Evolutionary conservation across 2,113 vertebrate species (phyloP), one percentile per base, ranked within the genome.

Genomic region (Calidris pugnax): DNA sequence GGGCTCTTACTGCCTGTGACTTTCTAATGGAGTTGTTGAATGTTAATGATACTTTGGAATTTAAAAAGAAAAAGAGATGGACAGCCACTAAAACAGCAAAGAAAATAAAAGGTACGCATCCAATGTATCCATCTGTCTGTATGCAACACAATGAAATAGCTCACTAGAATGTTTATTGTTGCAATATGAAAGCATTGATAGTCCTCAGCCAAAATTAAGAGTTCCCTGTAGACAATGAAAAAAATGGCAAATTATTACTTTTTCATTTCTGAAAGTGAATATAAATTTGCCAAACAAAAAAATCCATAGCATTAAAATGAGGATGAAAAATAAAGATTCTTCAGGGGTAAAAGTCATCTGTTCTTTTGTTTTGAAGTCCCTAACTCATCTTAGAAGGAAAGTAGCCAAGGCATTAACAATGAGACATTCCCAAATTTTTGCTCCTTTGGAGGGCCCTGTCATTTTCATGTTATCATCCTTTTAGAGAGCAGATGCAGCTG

Each of bases 21-120:
- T 95, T 94, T 95, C 87, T 94, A 94, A 93, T 96, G 85, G 87
- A 92, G 93, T 86, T 94, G 94, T 95, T 96, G 95, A 95, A 97
- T 95, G 91, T 93, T 93, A 91, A 96, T 68, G 91, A 89, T 95
- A 93, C 86, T 89, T 86, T 56, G 60, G 76, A 95, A 95, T 89
- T 89, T 84, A 94, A 85, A 95, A 93, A 88, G 56, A 88, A 68
- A 92, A 93, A 83, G 43, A 93, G 72, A 83, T 2, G 62, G 87
- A 62, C 78, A 66, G 39, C 14, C 10, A 77, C 37, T 95, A 77
- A 91, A 88, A 56, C 19, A 88, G 12, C 51, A 78, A 91, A 89
- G 86, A 89, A 97, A 94, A 95, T 89, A 94, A 93, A 93, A 94
- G 39, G 27, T 72, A 53, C 30, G 23, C 74, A 55, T 91, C 72